phyloP scores from a whole-genome alignment of 92 coral and sea anemone genomes.

The Palythoa grandiflora region DNA sequence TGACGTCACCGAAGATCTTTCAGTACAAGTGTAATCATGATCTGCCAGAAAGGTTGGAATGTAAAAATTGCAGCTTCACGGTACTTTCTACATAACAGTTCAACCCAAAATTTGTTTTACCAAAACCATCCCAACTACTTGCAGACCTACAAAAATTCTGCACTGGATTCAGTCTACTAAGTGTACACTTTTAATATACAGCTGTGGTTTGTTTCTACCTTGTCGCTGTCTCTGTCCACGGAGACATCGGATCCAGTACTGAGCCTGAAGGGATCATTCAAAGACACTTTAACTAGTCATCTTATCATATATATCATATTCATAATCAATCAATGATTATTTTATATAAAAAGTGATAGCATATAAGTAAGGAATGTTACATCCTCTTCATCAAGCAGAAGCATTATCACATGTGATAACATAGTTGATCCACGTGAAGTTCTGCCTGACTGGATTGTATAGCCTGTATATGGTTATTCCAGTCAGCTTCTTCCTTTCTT shows the following conservation, averaged over 20 bases:
- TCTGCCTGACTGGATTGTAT: no score
- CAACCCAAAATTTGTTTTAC: no score
- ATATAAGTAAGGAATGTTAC: neutral
- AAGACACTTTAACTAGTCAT: neutral
- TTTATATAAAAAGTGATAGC: neutral
- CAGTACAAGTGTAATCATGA: no score
- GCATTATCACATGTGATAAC: no score
- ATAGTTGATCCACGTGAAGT: no score
- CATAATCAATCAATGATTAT: neutral
- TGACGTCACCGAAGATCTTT: no score
- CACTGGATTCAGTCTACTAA: neutral
- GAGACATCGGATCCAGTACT: slow-evolving; percentile 78
- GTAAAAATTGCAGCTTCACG: no score
- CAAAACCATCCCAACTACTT: no score
- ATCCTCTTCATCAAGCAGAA: no score
- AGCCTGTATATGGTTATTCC: no score
- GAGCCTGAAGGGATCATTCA: slow-evolving; percentile 48
- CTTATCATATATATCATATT: neutral
- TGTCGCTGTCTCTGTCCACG: slow-evolving; percentile 61
- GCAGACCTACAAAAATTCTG: neutral
- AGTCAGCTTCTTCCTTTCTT: neutral
- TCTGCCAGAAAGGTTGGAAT: no score
- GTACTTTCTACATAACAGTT: no score
- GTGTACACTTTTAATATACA: neutral
- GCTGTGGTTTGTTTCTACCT: slow-evolving; percentile 17